Conservation (phyloP, 2,113 vertebrate genomes). For the Pituophis catenifer region DNA sequence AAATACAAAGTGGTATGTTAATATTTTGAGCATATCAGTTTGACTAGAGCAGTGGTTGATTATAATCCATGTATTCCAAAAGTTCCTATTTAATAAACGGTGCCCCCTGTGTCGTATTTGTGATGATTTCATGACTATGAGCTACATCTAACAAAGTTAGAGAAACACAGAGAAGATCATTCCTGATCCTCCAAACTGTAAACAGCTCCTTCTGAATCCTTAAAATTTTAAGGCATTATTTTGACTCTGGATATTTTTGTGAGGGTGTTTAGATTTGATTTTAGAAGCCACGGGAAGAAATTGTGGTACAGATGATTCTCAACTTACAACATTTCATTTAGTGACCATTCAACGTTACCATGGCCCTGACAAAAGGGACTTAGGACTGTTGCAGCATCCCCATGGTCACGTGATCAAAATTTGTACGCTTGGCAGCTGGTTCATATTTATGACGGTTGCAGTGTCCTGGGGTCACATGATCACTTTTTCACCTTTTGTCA, state of each 20-base stretch:
- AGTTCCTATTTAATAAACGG: neutral
- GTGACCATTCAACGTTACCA: neutral
- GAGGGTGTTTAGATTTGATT: neutral
- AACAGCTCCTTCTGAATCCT: neutral
- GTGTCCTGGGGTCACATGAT: neutral
- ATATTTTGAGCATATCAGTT: neutral
- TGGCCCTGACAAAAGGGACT: neutral
- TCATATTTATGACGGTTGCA: neutral
- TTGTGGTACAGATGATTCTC: neutral
- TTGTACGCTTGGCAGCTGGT: neutral
- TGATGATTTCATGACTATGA: neutral
- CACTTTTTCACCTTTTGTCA: neutral
- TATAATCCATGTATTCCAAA: neutral
- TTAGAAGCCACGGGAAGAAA: neutral
- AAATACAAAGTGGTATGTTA: neutral
- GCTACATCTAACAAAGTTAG: neutral
- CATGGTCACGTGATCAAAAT: neutral
- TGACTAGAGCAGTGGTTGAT: neutral
- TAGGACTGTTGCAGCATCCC: neutral
- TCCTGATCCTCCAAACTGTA: neutral
- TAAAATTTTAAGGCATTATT: neutral
- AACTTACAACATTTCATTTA: neutral
- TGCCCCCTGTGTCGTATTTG: neutral
- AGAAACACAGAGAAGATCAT: neutral
- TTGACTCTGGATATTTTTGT: neutral